Percentiles rank a stretch among this genome's conserved stretches.
Conservation (phyloP, 1,140 invertebrate species). For the Rhopalosiphum padi region DNA sequence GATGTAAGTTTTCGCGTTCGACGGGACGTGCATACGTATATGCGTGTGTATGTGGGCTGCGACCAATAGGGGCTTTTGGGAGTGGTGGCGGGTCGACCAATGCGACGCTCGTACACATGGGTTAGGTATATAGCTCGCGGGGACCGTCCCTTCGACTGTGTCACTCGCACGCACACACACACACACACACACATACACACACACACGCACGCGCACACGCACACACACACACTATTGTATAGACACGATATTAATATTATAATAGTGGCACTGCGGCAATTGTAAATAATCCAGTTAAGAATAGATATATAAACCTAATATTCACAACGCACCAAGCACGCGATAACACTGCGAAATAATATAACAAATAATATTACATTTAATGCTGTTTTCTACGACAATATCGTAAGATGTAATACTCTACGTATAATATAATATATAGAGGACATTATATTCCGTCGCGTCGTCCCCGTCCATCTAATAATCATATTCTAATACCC, state of each 20-base stretch:
- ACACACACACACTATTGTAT: background rate
- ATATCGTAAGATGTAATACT: background rate
- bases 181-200: background rate
- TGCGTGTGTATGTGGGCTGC: constrained; percentile 36
- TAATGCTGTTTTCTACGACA: background rate
- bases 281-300: background rate
- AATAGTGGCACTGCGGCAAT: background rate
- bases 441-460: too few relatives aligned
- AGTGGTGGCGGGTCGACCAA: constrained; percentile 44
- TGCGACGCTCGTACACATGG: background rate
- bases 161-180: background rate
- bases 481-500: too few relatives aligned
- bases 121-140: background rate
- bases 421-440: too few relatives aligned
- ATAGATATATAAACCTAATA: background rate
- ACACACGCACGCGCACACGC: background rate
- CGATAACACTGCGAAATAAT: background rate
- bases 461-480: too few relatives aligned
- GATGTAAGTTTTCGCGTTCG: constrained; percentile 44
- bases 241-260: background rate
- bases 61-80: constrained; percentile 49
- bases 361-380: background rate
- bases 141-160: background rate
- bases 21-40: background rate
- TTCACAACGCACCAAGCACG: background rate